Evolutionary conservation across 2,797 vertebrate species (phyloP).

Genomic region (Poliocrania exsul): DNA sequence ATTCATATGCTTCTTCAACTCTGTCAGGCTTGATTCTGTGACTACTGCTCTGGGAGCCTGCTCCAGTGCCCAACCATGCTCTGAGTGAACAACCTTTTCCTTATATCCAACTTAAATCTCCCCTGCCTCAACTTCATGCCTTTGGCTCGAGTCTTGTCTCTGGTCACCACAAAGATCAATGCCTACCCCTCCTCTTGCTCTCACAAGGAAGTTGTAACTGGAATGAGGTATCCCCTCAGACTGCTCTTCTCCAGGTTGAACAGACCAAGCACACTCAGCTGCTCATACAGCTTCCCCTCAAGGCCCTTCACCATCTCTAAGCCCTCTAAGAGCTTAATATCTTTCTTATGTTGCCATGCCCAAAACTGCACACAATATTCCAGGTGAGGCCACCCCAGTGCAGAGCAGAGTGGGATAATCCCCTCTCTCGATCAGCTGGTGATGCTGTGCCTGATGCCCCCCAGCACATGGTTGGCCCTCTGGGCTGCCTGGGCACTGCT

Average conservation of each 20-base stretch:
- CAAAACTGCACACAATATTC: background rate
- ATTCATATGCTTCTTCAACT: background rate
- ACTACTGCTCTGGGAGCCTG: background rate
- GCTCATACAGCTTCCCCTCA: background rate
- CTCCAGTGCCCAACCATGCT: background rate
- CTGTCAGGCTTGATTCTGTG: background rate
- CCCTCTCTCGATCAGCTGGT: background rate
- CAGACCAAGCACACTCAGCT: background rate
- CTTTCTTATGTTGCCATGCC: background rate
- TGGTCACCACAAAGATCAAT: background rate
- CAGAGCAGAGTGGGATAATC: background rate
- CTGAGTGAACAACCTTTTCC: background rate
- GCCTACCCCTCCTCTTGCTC: too few relatives aligned
- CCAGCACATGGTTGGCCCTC: background rate
- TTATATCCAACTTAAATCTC: background rate
- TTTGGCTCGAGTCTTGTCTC: background rate
- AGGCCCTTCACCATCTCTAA: background rate
- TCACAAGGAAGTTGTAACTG: background rate
- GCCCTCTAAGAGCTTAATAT: background rate
- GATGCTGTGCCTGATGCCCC: background rate
- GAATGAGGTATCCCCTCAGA: background rate
- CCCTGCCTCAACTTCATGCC: background rate
- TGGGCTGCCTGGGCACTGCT: background rate
- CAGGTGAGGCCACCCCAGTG: background rate
- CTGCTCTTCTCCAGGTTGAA: background rate